Percentiles rank a stretch among this genome's conserved stretches.
Evolutionary conservation across 1,140 invertebrate species (phyloP).

Genomic region (Bombus turneri): DNA sequence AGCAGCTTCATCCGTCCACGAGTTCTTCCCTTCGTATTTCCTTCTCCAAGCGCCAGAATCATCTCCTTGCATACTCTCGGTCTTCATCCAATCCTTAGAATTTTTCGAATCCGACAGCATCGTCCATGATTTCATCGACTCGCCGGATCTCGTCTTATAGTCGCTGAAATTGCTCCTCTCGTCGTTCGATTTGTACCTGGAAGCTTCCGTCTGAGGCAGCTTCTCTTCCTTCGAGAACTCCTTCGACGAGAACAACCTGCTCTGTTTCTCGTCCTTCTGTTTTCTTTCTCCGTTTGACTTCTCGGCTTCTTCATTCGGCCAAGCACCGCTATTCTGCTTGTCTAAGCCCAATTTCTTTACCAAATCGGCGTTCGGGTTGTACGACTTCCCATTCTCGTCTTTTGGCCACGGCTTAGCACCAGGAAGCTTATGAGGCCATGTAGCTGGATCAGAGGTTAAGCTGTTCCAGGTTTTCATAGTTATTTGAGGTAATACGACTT

Average conservation of each 20-base stretch:
- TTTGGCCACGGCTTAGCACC: conserved; percentile 78
- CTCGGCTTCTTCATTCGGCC: conserved; percentile 25
- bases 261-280: conserved; percentile 30
- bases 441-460: conserved; percentile 76
- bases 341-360: conserved; percentile 75
- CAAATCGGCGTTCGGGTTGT: conserved; percentile 77
- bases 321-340: conserved; percentile 60
- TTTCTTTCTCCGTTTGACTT: conserved; percentile 20
- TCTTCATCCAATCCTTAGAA: conserved; percentile 33
- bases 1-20: conserved; percentile 16
- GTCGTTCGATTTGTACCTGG: conserved; percentile 28
- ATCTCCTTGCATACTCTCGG: not conserved
- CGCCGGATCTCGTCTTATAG: not conserved
- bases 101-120: not conserved
- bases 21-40: conserved; percentile 14
- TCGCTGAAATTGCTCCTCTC: conserved; percentile 29
- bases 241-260: not conserved
- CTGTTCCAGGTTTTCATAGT: conserved; percentile 79
- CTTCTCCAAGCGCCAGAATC: conserved; percentile 4
- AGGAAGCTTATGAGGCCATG: conserved; percentile 77
- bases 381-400: conserved; percentile 77
- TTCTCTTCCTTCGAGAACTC: conserved; percentile 29
- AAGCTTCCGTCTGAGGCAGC: conserved; percentile 15
- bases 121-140: conserved; percentile 20
- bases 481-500: conserved; percentile 69